Percentiles rank a stretch among this genome's conserved stretches.
These are phyloP conservation scores for Auanema sp. DNA, from an alignment of 2,888 invertebrate species.

Conservation along the genomic window DNA sequence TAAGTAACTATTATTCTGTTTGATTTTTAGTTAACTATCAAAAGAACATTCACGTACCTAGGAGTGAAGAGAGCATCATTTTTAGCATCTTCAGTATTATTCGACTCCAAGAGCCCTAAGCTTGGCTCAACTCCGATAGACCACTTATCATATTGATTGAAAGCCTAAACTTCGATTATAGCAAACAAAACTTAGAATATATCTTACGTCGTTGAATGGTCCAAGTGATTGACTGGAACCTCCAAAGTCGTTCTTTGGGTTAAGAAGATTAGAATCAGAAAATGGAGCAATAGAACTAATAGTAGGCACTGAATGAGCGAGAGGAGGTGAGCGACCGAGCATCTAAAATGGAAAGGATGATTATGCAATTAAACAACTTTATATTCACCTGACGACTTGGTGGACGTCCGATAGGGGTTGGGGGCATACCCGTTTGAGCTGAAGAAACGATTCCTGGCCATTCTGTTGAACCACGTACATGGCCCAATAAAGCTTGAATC, in stretches of 20 bases:
- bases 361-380: no score
- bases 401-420: slow-evolving; percentile 53
- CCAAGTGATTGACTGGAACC: slow-evolving; percentile 47
- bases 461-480: slow-evolving; percentile 21
- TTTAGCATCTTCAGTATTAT: slow-evolving; percentile 41
- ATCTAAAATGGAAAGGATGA: background rate
- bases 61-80: slow-evolving; percentile 41
- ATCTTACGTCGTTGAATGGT: slow-evolving; percentile 33
- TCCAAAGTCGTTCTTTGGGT: slow-evolving; percentile 45
- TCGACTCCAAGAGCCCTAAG: slow-evolving; percentile 38
- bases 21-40: no score
- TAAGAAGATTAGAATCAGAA: slow-evolving; percentile 40
- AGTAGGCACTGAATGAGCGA: slow-evolving; percentile 31
- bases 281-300: slow-evolving; percentile 25
- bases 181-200: slow-evolving; percentile 7
- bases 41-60: slow-evolving; percentile 12
- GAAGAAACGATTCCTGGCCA: slow-evolving; percentile 22
- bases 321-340: slow-evolving; percentile 30
- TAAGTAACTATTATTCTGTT: no score
- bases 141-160: slow-evolving; percentile 83
- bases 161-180: slow-evolving; percentile 4
- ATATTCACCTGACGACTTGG: slow-evolving; percentile 30
- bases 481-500: slow-evolving; percentile 31
- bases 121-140: slow-evolving; percentile 69
- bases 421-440: slow-evolving; percentile 40